A percentile compares a stretch with the other conserved stretches of the same genome.
phyloP scores from a whole-genome alignment of 2,888 invertebrate species.

The Idaea dimidiata region DNA sequence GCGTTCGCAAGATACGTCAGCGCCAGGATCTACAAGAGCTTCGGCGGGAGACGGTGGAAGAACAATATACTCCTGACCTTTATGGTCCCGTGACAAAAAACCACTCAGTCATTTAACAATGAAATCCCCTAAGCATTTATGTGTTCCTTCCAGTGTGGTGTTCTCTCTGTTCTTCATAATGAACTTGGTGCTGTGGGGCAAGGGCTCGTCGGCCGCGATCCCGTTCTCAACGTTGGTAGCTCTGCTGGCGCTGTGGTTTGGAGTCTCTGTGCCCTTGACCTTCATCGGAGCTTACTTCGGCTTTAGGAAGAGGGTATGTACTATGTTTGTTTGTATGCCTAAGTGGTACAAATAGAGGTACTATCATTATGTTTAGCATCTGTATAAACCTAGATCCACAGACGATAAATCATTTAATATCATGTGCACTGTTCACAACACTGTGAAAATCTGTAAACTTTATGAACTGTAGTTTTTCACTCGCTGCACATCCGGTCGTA shows the following conservation, averaged over 20 bases:
- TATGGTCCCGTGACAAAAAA: constrained; percentile 87
- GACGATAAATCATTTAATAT: too few species aligned
- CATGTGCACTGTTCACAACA: too few species aligned
- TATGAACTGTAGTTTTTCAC: too few species aligned
- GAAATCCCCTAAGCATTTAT: too few species aligned
- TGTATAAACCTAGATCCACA: too few species aligned
- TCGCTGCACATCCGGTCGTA: too few species aligned
- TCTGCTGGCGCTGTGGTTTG: constrained; percentile 96
- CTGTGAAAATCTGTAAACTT: too few species aligned
- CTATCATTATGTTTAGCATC: too few species aligned
- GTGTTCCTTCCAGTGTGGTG: constrained; percentile 86
- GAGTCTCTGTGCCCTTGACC: constrained; percentile 98
- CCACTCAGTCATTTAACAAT: not conserved
- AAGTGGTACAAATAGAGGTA: too few species aligned
- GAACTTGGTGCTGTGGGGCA: constrained; percentile 97
- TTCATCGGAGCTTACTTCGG: constrained; percentile 99
- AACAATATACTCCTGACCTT: constrained; percentile 98
- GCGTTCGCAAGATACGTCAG: constrained; percentile 98
- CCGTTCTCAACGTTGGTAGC: constrained; percentile 98
- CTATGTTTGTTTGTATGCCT: too few species aligned
- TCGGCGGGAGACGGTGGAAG: constrained; percentile 99
- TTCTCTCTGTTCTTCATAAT: constrained; percentile 98
- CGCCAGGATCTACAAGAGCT: constrained; percentile 98
- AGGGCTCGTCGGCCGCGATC: constrained; percentile 97
- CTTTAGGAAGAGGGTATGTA: constrained; percentile 94